Evolutionary conservation across 2,888 invertebrate species (phyloP).

Genomic region (Alcis repandata): DNA sequence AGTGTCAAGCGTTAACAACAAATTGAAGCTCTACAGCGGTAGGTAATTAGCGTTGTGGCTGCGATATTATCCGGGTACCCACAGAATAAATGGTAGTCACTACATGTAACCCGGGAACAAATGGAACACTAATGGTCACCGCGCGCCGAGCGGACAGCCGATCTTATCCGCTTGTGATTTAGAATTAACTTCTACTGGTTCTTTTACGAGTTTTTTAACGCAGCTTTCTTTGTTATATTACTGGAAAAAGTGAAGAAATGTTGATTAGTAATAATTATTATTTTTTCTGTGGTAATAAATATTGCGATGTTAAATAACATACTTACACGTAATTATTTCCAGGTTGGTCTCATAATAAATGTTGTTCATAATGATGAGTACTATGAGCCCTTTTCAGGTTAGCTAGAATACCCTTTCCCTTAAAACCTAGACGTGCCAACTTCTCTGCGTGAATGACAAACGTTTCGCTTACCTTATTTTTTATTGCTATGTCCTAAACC

Average conservation of each 20-base stretch:
- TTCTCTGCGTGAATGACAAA: too few species aligned
- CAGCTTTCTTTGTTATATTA: background rate
- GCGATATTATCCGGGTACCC: slow-evolving; percentile 28
- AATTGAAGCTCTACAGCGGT: slow-evolving; percentile 7
- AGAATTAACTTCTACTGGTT: slow-evolving; percentile 16
- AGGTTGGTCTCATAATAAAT: too few species aligned
- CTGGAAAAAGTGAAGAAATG: too few species aligned
- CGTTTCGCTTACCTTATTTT: too few species aligned
- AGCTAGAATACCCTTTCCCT: too few species aligned
- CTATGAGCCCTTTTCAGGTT: too few species aligned
- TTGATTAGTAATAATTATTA: too few species aligned
- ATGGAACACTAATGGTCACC: slow-evolving; percentile 32
- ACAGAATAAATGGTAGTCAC: background rate
- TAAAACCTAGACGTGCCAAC: too few species aligned
- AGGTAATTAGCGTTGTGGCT: slow-evolving; percentile 26
- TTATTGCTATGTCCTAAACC: too few species aligned
- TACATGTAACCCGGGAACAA: slow-evolving; percentile 20
- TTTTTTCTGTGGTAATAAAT: too few species aligned
- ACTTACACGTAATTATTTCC: background rate
- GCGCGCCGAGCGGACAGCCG: slow-evolving; percentile 20
- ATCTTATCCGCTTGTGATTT: slow-evolving; percentile 25
- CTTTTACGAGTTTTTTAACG: background rate
- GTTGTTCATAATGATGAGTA: too few species aligned
- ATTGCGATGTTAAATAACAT: too few species aligned
- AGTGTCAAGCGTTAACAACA: slow-evolving; percentile 1